Evolutionary conservation across 2,797 vertebrate genomes (phyloP).

Genomic region (Chiroxiphia lanceolata): DNA sequence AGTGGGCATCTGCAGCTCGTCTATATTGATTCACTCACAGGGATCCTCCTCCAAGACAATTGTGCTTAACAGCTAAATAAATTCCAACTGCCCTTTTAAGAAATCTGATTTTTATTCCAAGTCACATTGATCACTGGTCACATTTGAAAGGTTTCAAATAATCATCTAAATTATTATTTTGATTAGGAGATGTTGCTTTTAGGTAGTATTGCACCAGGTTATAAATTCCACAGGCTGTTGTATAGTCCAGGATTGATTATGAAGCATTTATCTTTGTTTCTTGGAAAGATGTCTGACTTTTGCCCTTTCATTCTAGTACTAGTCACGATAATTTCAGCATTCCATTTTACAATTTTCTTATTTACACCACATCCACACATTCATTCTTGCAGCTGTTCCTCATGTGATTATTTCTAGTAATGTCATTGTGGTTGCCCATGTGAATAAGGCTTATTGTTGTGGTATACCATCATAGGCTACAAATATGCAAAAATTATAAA

Average conservation of each 20-base stretch:
- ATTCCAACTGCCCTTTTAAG: background rate
- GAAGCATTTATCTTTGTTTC: background rate
- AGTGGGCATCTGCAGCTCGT: background rate
- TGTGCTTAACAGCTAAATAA: background rate
- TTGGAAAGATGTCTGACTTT: background rate
- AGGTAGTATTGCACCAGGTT: background rate
- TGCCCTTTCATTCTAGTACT: background rate
- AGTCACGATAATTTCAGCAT: background rate
- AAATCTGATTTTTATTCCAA: background rate
- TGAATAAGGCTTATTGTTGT: constrained; percentile 63
- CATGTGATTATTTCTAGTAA: constrained; percentile 60
- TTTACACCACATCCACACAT: constrained; percentile 38
- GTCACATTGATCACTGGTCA: background rate
- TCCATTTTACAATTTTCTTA: constrained; percentile 13
- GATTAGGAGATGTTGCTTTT: background rate
- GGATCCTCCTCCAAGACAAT: background rate
- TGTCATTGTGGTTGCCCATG: constrained; percentile 43
- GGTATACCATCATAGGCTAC: constrained; percentile 18
- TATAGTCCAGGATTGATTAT: background rate
- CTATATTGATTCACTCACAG: background rate
- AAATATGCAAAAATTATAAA: constrained; percentile 52
- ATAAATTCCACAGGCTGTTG: background rate
- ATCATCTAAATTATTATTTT: background rate
- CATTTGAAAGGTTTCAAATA: background rate
- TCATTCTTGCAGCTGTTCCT: constrained; percentile 56